Conservation (phyloP, 2,113 vertebrate genomes). For the Penelope pileata region DNA sequence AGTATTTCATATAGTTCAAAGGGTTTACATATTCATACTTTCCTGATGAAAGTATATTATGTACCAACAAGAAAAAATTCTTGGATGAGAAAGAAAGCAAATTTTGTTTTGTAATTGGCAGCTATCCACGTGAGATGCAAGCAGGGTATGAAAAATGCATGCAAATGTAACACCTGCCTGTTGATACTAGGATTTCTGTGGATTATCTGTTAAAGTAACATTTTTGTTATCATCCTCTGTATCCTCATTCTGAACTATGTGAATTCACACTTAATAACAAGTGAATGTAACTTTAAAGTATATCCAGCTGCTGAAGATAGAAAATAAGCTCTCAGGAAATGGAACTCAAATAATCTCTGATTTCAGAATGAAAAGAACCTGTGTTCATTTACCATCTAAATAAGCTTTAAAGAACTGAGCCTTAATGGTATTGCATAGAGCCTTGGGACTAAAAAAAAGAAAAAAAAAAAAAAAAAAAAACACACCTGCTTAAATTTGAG, state of each 20-base stretch:
- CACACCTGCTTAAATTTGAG: not conserved
- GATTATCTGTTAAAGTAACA: constrained; percentile 48
- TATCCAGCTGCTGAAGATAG: constrained; percentile 68
- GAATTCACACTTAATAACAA: constrained; percentile 68
- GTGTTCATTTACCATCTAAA: constrained; percentile 52
- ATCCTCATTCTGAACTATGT: constrained; percentile 11
- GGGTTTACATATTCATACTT: constrained; percentile 37
- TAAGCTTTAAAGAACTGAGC: constrained; percentile 12
- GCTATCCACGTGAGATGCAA: constrained; percentile 29
- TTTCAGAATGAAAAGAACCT: constrained; percentile 42
- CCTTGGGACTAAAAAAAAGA: not conserved
- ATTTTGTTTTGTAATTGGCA: constrained; percentile 64
- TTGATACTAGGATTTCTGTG: constrained; percentile 52
- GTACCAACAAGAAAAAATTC: constrained; percentile 17
- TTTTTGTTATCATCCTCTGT: constrained; percentile 38
- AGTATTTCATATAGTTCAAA: constrained; percentile 45
- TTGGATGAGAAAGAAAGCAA: constrained; percentile 28
- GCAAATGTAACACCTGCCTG: constrained; percentile 48
- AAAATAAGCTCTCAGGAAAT: constrained; percentile 66
- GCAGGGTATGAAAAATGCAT: constrained; percentile 45
- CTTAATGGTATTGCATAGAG: not conserved
- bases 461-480: not conserved
- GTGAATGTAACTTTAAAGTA: constrained; percentile 70
- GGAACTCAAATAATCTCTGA: constrained; percentile 62
- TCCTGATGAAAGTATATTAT: constrained; percentile 57